Evolutionary conservation across 2,797 vertebrate species (phyloP), one percentile per base, ranked within the genome.

Genomic region (Bovichtus variegatus): DNA sequence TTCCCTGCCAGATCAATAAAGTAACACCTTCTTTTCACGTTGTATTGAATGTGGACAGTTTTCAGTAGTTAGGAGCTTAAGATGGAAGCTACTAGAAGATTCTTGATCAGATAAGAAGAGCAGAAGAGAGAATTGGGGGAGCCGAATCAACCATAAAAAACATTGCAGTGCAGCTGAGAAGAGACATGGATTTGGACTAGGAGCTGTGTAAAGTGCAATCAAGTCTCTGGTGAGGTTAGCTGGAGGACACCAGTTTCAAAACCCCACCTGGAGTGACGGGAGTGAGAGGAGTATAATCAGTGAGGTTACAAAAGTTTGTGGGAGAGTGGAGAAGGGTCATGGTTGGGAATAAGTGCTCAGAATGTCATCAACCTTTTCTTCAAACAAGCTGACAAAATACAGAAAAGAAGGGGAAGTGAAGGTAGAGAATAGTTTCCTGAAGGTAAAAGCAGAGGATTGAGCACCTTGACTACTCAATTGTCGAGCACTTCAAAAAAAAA

Each of bases 161-260:
- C 57, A 49, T 16, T 63, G 46, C 57, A 66, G 79, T 21, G 19
- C 57, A 67, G 79, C 60, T 53, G 40, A 67, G 36, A 69, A 51
- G 21, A 74, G 84, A 63, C 69, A 21, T 29, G 79, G 76, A 82
- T 91, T 88, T 89, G 72, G 86, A 78, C 80, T 49, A 18, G 72
- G 59, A 65, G 69, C 76, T 72, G 72, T 31, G 64, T 40, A 18
- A 64, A 88, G 80, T 57, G 72, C 82, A 90, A 78, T 87, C 76
- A 80, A 76, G 81, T 73, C 79, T 84, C 72, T 16, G 63, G 27
- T 69, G 85, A 87, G 91, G 87, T 90, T 68, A 84, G 72, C 74
- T 81, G 54, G 87, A 92, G 91, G 90, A 91, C 89, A 84, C 47
- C 29, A 5, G 65, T 79, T 83, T 76, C 34, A 66, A 71, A 84